phyloP scores from a whole-genome alignment of 2,888 invertebrate genomes.

The Cataglyphis rosenhaueri region DNA sequence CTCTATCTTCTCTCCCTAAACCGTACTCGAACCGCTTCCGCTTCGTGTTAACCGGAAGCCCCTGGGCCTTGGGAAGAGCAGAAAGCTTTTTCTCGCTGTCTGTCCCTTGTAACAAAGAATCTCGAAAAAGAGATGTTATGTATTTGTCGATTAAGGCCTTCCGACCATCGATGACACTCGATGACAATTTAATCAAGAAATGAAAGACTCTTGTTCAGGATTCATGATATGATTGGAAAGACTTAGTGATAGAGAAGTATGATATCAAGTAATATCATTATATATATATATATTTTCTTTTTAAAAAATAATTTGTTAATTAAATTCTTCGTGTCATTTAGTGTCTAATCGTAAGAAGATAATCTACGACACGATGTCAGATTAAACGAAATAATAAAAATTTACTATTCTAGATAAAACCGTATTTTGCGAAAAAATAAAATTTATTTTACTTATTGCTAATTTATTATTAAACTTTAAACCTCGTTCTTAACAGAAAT shows the following conservation, averaged over 20 bases:
- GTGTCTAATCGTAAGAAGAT: background rate
- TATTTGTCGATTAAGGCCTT: slow-evolving; percentile 76
- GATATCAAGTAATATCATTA: background rate
- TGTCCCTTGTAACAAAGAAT: slow-evolving; percentile 50
- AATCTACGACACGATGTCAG: background rate
- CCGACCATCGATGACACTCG: slow-evolving; percentile 9
- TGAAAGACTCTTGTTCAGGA: background rate
- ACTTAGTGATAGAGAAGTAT: background rate
- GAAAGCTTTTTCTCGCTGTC: slow-evolving; percentile 76
- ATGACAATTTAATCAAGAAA: slow-evolving; percentile 43
- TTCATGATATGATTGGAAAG: background rate
- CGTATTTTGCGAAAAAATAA: background rate
- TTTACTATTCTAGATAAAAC: no score
- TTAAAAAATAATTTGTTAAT: background rate
- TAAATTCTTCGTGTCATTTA: background rate
- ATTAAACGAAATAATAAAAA: background rate
- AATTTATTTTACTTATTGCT: background rate
- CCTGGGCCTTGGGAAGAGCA: slow-evolving; percentile 68
- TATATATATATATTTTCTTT: background rate
- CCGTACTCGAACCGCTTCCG: slow-evolving; percentile 61
- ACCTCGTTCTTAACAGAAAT: background rate
- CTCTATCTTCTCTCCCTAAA: slow-evolving; percentile 72
- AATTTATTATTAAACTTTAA: slow-evolving; percentile 2
- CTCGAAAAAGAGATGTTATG: slow-evolving; percentile 66
- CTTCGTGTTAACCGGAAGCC: slow-evolving; percentile 70